Evolutionary conservation across 2,888 invertebrate genomes (phyloP).

Genomic region (Anthophora plumipes): DNA sequence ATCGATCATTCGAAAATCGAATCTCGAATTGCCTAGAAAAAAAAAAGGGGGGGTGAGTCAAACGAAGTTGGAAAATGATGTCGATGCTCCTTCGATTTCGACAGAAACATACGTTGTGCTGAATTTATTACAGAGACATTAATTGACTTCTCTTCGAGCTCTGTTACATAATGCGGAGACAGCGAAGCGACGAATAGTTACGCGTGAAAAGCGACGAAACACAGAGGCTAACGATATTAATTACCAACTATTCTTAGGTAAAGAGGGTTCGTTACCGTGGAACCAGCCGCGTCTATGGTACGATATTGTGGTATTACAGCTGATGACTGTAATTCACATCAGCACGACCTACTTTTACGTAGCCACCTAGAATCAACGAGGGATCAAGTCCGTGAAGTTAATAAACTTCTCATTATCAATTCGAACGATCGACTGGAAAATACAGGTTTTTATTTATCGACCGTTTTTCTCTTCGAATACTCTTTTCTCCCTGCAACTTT

Average conservation of each 20-base stretch:
- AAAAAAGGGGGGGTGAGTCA: too few relatives aligned
- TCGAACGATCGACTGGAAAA: too few relatives aligned
- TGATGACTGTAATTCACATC: conserved; percentile 65
- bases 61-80: too few relatives aligned
- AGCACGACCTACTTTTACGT: conserved; percentile 59
- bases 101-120: too few relatives aligned
- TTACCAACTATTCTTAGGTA: conserved; percentile 37
- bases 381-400: conserved; percentile 38
- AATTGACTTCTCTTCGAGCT: neutral
- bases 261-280: conserved; percentile 43
- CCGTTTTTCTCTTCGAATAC: too few relatives aligned
- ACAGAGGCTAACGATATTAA: conserved; percentile 44
- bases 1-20: too few relatives aligned
- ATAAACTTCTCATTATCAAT: conserved; percentile 28
- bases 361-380: conserved; percentile 47
- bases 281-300: conserved; percentile 49
- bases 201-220: conserved; percentile 8
- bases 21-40: too few relatives aligned
- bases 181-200: neutral
- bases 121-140: too few relatives aligned
- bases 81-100: too few relatives aligned
- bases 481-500: too few relatives aligned
- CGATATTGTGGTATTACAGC: conserved; percentile 60
- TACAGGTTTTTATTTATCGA: too few relatives aligned
- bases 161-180: neutral